A percentile compares a stretch with the other conserved stretches of the same genome.
Evolutionary conservation across 2,113 vertebrate genomes (phyloP).

Genomic region (Manacus vitellinus): DNA sequence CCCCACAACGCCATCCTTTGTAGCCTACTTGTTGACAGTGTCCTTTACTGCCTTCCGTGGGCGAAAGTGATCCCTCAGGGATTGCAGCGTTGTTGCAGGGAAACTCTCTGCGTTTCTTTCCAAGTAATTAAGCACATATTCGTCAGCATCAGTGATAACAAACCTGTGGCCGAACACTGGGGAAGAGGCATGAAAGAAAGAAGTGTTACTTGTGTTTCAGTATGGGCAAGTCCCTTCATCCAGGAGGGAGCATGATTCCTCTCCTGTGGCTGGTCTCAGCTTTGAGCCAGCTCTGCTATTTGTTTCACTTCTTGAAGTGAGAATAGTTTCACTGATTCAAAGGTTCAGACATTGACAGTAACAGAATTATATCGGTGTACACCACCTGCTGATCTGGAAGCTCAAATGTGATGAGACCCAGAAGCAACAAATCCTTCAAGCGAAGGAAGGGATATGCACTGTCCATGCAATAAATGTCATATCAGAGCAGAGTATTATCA

Average conservation of each 20-base stretch:
- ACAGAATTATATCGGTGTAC: neutral
- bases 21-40: conserved; percentile 58
- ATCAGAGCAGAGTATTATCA: neutral
- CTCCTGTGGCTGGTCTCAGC: neutral
- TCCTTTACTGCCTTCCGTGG: neutral
- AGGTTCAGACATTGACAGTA: neutral
- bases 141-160: conserved; percentile 82
- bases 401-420: neutral
- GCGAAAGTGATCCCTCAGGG: conserved; percentile 69
- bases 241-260: neutral
- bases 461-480: neutral
- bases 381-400: neutral
- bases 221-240: neutral
- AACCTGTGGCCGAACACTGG: conserved; percentile 90
- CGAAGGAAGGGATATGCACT: neutral
- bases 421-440: neutral
- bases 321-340: neutral
- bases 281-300: neutral
- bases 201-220: neutral
- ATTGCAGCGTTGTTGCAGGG: conserved; percentile 77
- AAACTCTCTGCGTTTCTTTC: conserved; percentile 79
- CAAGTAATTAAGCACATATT: conserved; percentile 85
- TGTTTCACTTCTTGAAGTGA: neutral
- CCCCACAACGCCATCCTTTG: neutral
- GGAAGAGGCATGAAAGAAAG: neutral